Conservation (phyloP, 1,140 invertebrate genomes). For the Lanistes nyassanus region DNA sequence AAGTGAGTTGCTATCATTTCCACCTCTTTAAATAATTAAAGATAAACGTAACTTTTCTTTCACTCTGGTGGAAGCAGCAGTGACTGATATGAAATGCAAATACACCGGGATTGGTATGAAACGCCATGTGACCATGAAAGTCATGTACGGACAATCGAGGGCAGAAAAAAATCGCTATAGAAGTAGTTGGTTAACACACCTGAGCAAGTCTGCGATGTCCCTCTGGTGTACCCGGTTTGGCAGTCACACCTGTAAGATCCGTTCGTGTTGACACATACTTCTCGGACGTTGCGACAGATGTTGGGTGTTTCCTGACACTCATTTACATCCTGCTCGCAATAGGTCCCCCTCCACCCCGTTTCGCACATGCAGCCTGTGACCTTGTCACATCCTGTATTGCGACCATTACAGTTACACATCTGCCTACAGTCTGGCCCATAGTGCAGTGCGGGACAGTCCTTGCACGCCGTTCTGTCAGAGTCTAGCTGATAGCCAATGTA, state of each 20-base stretch:
- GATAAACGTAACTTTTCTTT: too few relatives aligned
- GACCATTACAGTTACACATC: conserved; percentile 15
- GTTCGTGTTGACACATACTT: conserved; percentile 6
- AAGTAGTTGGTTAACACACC: background rate
- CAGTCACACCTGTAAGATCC: conserved; percentile 22
- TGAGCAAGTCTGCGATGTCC: background rate
- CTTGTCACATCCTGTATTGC: conserved; percentile 10
- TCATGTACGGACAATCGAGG: too few relatives aligned
- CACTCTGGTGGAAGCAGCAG: too few relatives aligned
- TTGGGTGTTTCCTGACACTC: conserved; percentile 15
- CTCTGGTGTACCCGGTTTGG: background rate
- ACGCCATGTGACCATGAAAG: too few relatives aligned
- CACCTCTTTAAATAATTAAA: too few relatives aligned
- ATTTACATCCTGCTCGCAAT: conserved; percentile 24
- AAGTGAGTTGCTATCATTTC: too few relatives aligned
- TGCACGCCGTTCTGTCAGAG: conserved; percentile 1
- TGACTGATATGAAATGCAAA: too few relatives aligned
- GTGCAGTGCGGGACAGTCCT: conserved; percentile 14
- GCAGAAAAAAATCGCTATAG: too few relatives aligned
- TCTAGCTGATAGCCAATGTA: conserved; percentile 2
- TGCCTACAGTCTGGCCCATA: conserved; percentile 21
- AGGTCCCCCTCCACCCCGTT: conserved; percentile 28
- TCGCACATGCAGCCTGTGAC: conserved; percentile 29
- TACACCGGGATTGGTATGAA: too few relatives aligned
- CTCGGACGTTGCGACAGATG: background rate